Conservation (phyloP, 2,797 vertebrate species). For the Phalloptychus januarius region DNA sequence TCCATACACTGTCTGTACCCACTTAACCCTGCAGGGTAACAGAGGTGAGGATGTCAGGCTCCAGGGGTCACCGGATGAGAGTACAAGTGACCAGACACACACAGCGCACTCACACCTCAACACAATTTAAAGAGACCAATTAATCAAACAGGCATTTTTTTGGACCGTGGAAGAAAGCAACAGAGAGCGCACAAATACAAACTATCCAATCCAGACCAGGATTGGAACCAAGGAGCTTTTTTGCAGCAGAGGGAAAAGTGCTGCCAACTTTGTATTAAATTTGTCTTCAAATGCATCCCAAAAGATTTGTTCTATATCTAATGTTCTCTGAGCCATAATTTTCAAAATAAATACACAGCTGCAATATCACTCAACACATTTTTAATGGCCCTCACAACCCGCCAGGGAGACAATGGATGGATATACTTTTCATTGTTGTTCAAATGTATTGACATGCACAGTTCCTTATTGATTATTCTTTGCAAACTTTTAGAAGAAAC, state of each 20-base stretch:
- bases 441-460: not conserved
- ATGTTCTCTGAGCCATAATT: too few species aligned
- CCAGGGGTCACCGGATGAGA: not conserved
- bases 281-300: not conserved
- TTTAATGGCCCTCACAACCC: not conserved
- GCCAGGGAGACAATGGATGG: not conserved
- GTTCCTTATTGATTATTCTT: not conserved
- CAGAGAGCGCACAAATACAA: too few species aligned
- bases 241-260: too few species aligned
- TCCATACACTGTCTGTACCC: too few species aligned
- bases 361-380: too few species aligned
- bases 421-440: not conserved
- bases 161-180: too few species aligned
- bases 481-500: not conserved
- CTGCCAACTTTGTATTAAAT: not conserved
- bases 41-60: not conserved
- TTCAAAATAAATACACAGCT: too few species aligned
- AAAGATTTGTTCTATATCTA: not conserved
- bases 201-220: too few species aligned
- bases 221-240: too few species aligned
- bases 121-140: too few species aligned
- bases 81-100: not conserved
- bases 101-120: not conserved
- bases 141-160: too few species aligned
- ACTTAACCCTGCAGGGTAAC: too few species aligned